Evolutionary conservation across 2,797 vertebrate species (phyloP).

Genomic region (Anabas testudineus): DNA sequence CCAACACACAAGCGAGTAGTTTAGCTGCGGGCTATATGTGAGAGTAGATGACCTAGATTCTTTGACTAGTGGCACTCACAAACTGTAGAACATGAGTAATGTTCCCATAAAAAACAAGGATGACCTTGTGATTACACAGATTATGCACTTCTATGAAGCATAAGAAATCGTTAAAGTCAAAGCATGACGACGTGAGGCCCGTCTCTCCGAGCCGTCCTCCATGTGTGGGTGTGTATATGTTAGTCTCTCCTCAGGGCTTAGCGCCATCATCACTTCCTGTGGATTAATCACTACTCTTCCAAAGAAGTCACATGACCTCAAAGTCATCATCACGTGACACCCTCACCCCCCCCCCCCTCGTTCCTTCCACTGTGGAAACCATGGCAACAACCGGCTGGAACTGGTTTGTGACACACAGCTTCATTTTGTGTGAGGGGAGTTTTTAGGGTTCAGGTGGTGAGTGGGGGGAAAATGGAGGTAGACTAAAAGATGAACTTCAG

Average conservation of each 20-base stretch:
- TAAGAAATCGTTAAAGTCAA: constrained; percentile 48
- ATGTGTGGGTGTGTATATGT: constrained; percentile 38
- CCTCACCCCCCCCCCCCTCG: constrained; percentile 79
- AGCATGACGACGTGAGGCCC: constrained; percentile 48
- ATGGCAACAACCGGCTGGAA: constrained; percentile 91
- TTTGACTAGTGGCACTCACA: constrained; percentile 34
- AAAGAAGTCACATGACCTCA: constrained; percentile 87
- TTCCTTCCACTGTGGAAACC: constrained; percentile 87
- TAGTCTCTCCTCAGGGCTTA: constrained; percentile 75
- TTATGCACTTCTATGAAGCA: constrained; percentile 48
- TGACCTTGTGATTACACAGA: constrained; percentile 25
- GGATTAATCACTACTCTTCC: constrained; percentile 88
- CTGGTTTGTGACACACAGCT: constrained; percentile 89
- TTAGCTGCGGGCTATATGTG: constrained; percentile 28
- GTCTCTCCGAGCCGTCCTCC: constrained; percentile 45
- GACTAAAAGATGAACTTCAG: constrained; percentile 54
- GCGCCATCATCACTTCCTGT: constrained; percentile 88
- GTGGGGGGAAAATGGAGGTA: constrained; percentile 87
- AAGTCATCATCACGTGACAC: constrained; percentile 86
- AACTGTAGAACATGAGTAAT: constrained; percentile 20
- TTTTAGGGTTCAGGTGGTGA: constrained; percentile 87
- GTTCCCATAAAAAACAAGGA: constrained; percentile 29
- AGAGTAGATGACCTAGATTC: constrained; percentile 49
- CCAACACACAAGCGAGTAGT: constrained; percentile 23
- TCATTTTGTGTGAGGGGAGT: constrained; percentile 89